A percentile compares a stretch with the other conserved stretches of the same genome.
Evolutionary conservation across 2,888 invertebrate genomes (phyloP).

Genomic region (Plebejus melissa): DNA sequence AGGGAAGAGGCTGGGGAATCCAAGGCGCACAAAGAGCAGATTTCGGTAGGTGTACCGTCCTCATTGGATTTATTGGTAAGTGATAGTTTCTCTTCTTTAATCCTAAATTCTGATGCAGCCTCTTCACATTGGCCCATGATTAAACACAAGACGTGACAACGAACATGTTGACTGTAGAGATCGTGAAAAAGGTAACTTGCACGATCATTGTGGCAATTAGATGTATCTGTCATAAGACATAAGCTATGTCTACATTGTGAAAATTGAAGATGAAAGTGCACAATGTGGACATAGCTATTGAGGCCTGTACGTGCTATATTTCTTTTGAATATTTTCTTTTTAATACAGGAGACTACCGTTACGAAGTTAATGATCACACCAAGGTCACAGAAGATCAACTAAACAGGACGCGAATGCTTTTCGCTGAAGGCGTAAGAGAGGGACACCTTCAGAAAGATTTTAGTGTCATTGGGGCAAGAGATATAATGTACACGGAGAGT

Average conservation of each 20-base stretch:
- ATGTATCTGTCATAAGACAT: too few relatives aligned
- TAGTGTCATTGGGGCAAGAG: conserved; percentile 21
- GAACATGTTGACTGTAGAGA: too few relatives aligned
- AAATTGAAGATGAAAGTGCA: too few relatives aligned
- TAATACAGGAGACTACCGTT: conserved; percentile 18
- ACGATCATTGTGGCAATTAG: too few relatives aligned
- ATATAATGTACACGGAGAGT: conserved; percentile 15
- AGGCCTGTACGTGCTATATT: too few relatives aligned
- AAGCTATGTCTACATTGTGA: too few relatives aligned
- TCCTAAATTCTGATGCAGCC: too few relatives aligned
- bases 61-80: conserved; percentile 14
- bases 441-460: conserved; percentile 21
- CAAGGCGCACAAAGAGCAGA: conserved; percentile 21
- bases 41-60: conserved; percentile 19
- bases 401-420: conserved; percentile 24
- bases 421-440: conserved; percentile 19
- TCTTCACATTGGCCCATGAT: too few relatives aligned
- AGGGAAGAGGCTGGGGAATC: conserved; percentile 27
- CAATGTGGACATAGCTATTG: too few relatives aligned
- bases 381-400: conserved; percentile 24
- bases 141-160: too few relatives aligned
- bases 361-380: neutral
- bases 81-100: neutral
- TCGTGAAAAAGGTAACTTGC: too few relatives aligned
- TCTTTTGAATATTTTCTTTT: neutral